Conservation (phyloP, 2,113 vertebrate species). For the Eidolon helvum region DNA sequence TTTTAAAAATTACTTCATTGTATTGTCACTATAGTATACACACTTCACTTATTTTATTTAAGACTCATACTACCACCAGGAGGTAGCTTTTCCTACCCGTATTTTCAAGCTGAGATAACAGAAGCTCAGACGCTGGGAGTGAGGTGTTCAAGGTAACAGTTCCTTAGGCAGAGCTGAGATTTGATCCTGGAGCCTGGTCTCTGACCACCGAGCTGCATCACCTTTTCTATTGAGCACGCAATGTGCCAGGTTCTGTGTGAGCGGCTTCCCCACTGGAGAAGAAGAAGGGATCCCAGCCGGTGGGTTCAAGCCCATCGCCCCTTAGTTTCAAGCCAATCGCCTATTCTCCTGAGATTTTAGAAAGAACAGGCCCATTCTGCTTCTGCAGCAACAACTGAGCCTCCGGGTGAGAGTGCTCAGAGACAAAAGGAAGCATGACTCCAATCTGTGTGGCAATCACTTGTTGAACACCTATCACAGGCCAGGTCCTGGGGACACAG, state of each 20-base stretch:
- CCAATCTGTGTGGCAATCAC: background rate
- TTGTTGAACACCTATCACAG: background rate
- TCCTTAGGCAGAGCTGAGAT: background rate
- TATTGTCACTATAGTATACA: background rate
- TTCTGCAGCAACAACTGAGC: background rate
- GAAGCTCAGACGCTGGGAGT: background rate
- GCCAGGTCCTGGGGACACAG: background rate
- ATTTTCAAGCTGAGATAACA: background rate
- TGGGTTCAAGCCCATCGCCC: background rate
- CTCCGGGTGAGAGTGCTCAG: background rate
- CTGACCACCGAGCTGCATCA: background rate
- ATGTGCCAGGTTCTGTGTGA: background rate
- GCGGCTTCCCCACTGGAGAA: background rate
- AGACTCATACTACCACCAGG: background rate
- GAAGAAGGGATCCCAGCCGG: background rate
- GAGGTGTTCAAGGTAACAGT: background rate
- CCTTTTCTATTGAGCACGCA: background rate
- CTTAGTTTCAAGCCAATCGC: background rate
- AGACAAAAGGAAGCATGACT: background rate
- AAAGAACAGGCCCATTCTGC: background rate
- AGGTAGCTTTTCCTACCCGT: background rate
- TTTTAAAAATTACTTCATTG: background rate
- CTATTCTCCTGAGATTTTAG: no score
- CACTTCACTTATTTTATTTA: background rate
- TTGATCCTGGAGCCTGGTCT: background rate